These are phyloP conservation scores for Enhydra lutris DNA, from an alignment of 2,113 vertebrate genomes.

Conservation along the genomic window DNA sequence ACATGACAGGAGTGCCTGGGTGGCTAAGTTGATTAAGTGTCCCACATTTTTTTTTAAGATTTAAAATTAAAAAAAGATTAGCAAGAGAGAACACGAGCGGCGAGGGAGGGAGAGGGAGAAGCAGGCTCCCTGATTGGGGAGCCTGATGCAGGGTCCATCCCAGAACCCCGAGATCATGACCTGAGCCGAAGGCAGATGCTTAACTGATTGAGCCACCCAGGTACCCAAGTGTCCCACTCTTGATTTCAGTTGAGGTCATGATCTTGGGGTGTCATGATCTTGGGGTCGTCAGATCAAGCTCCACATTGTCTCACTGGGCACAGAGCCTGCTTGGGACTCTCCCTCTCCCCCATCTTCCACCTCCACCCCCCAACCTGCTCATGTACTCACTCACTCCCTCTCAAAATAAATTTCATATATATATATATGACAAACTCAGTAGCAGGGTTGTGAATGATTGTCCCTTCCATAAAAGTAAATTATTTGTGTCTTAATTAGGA, in stretches of 20 bases:
- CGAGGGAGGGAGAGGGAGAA: neutral
- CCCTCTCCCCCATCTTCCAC: neutral
- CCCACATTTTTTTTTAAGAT: neutral
- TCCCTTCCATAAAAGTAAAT: neutral
- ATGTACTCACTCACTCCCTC: neutral
- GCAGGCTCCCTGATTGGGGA: too few relatives aligned
- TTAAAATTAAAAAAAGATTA: neutral
- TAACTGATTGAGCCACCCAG: neutral
- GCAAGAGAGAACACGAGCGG: neutral
- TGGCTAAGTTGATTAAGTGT: neutral
- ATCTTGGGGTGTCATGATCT: neutral
- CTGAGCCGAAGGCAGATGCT: neutral
- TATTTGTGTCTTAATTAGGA: neutral
- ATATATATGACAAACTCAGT: neutral
- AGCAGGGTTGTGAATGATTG: neutral
- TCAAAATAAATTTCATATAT: neutral
- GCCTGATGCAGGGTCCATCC: neutral
- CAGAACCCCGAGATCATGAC: neutral
- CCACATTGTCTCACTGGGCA: neutral
- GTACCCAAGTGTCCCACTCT: neutral
- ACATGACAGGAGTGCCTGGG: neutral
- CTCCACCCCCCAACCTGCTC: neutral
- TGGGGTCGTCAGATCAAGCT: neutral
- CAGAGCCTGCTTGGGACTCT: neutral
- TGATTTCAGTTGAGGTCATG: neutral